phyloP scores from a whole-genome alignment of 2,888 invertebrate species.

The Drosophila paramelanica region DNA sequence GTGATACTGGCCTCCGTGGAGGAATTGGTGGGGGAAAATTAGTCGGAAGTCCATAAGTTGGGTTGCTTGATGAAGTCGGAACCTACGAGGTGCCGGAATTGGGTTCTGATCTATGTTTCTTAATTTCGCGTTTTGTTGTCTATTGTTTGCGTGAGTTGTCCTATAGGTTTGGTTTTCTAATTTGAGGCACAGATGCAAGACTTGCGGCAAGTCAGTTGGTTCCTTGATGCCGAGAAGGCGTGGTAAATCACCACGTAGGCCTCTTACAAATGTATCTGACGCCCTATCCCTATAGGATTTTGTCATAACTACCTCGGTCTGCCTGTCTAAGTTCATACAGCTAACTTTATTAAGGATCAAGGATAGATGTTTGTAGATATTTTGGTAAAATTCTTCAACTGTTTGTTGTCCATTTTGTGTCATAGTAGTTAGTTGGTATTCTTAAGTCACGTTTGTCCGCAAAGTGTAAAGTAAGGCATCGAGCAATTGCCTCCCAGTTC shows the following conservation, averaged over 20 bases:
- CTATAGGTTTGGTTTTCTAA: background rate
- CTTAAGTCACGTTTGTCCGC: too few relatives aligned
- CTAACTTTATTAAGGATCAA: too few relatives aligned
- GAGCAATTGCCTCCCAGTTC: too few relatives aligned
- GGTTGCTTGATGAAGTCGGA: background rate
- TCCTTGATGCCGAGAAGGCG: background rate
- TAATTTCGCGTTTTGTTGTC: background rate
- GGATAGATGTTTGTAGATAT: too few relatives aligned
- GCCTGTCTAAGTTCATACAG: too few relatives aligned
- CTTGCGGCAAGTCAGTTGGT: background rate
- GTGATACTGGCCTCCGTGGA: background rate
- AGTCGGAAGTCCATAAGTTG: background rate
- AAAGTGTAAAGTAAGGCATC: too few relatives aligned
- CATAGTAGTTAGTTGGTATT: background rate
- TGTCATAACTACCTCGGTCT: too few relatives aligned
- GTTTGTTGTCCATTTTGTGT: background rate
- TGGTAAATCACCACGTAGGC: background rate
- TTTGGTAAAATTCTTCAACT: too few relatives aligned
- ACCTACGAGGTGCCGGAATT: conserved; percentile 1
- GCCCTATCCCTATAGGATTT: too few relatives aligned
- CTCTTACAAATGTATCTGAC: background rate
- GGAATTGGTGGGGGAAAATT: background rate
- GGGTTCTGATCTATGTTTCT: background rate
- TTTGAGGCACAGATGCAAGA: background rate
- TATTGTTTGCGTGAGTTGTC: background rate